Percentiles rank a stretch among this genome's conserved stretches.
Evolutionary conservation across 2,113 vertebrate genomes (phyloP).

Genomic region (Heliornis fulica): DNA sequence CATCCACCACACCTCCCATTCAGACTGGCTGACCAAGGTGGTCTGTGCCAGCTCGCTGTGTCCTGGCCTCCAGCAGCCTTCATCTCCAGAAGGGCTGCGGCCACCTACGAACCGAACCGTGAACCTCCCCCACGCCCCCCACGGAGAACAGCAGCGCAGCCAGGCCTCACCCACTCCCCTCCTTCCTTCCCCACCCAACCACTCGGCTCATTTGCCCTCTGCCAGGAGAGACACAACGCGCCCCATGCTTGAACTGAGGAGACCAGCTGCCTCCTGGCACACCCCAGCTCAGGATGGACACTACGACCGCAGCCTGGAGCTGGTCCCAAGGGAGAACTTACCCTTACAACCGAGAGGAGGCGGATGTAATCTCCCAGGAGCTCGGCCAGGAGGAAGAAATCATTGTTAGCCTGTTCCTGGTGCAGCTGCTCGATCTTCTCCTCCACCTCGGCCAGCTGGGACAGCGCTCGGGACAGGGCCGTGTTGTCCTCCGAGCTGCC

Average conservation of each 20-base stretch:
- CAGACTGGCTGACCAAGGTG: neutral
- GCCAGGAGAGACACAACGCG: neutral
- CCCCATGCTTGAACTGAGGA: neutral
- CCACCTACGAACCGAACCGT: neutral
- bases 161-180: neutral
- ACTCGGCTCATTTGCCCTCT: neutral
- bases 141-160: neutral
- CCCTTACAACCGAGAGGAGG: conserved; percentile 88
- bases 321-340: conserved; percentile 52
- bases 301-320: neutral
- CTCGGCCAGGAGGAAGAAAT: conserved; percentile 92
- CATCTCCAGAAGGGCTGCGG: neutral
- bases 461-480: conserved; percentile 90
- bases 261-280: neutral
- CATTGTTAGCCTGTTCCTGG: conserved; percentile 90
- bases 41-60: neutral
- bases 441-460: conserved; percentile 95
- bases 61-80: neutral
- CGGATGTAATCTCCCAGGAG: conserved; percentile 94
- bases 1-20: neutral
- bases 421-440: conserved; percentile 96
- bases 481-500: conserved; percentile 98
- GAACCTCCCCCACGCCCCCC: neutral
- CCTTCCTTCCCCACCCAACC: neutral
- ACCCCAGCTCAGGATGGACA: neutral